Percentiles rank a stretch among this genome's conserved stretches.
These are phyloP conservation scores for Chauna torquata DNA, from an alignment of 2,113 vertebrate species.

Conservation along the genomic window DNA sequence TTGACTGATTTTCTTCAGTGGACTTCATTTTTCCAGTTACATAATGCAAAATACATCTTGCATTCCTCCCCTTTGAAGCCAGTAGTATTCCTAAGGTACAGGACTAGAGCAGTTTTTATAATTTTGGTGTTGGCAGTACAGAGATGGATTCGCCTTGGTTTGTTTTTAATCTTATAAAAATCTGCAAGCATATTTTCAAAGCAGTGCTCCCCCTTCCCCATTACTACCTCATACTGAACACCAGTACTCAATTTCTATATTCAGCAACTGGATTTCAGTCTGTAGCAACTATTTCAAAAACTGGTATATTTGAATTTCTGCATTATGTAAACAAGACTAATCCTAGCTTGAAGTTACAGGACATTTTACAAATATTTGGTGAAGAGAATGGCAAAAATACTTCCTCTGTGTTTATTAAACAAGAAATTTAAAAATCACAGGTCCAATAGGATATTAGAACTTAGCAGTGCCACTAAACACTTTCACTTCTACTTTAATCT, in stretches of 20 bases:
- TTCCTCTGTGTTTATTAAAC: not conserved
- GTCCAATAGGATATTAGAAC: not conserved
- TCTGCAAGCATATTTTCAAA: not conserved
- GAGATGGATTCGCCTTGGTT: not conserved
- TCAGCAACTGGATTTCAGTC: not conserved
- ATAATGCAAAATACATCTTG: not conserved
- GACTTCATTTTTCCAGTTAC: constrained; percentile 3
- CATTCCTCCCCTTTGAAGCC: constrained; percentile 5
- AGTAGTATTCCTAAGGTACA: not conserved
- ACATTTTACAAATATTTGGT: not conserved
- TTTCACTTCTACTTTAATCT: not conserved
- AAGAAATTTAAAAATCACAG: not conserved
- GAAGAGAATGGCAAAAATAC: not conserved
- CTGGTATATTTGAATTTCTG: not conserved
- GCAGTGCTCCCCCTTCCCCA: not conserved
- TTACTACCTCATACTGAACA: not conserved
- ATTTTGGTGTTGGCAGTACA: not conserved
- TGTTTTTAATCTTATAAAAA: not conserved
- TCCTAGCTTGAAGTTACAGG: not conserved
- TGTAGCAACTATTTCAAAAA: not conserved
- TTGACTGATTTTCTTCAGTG: not conserved
- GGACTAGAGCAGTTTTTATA: not conserved
- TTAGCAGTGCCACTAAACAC: not conserved
- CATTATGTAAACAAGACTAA: not conserved
- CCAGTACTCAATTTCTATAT: not conserved